A percentile compares a stretch with the other conserved stretches of the same genome.
These are phyloP conservation scores for Drosophila kanekoi DNA, from an alignment of 2,888 invertebrate genomes.

Conservation along the genomic window DNA sequence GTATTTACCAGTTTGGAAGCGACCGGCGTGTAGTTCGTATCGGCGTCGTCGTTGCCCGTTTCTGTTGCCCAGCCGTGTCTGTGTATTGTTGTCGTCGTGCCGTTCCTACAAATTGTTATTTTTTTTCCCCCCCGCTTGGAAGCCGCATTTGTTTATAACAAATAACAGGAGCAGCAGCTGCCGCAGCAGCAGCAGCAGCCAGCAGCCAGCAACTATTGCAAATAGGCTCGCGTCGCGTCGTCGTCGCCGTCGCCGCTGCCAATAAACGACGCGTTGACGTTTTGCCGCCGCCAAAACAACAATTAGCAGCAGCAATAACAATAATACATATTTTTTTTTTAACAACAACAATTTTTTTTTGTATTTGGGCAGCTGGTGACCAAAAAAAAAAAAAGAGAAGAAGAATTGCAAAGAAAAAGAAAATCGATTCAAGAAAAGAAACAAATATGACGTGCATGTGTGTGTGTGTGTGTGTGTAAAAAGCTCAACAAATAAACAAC, in stretches of 20 bases:
- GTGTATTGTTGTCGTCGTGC: slow-evolving; percentile 49
- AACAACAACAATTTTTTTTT: slow-evolving; percentile 22
- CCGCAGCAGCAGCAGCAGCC: slow-evolving; percentile 5
- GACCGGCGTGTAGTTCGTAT: slow-evolving; percentile 86
- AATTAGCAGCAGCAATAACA: slow-evolving; percentile 22
- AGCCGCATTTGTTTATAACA: slow-evolving; percentile 26
- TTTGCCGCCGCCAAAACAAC: slow-evolving; percentile 77
- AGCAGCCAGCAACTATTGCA: not conserved
- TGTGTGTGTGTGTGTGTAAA: slow-evolving; percentile 28
- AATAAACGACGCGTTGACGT: slow-evolving; percentile 38
- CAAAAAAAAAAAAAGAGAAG: no score
- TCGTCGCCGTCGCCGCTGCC: slow-evolving; percentile 41
- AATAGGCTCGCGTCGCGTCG: slow-evolving; percentile 21
- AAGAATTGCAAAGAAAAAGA: slow-evolving; percentile 1
- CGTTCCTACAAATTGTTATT: slow-evolving; percentile 8
- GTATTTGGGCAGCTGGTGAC: slow-evolving; percentile 9
- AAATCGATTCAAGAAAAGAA: slow-evolving; percentile 16
- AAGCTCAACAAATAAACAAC: slow-evolving; percentile 9
- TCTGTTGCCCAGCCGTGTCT: slow-evolving; percentile 41
- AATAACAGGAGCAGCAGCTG: slow-evolving; percentile 9
- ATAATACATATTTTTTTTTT: slow-evolving; percentile 21
- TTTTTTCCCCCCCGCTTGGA: no score
- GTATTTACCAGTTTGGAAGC: slow-evolving; percentile 85
- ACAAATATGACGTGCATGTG: slow-evolving; percentile 14
- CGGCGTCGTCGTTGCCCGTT: slow-evolving; percentile 71